Conservation (phyloP, 1,140 invertebrate genomes). For the Drosophila santomea region DNA sequence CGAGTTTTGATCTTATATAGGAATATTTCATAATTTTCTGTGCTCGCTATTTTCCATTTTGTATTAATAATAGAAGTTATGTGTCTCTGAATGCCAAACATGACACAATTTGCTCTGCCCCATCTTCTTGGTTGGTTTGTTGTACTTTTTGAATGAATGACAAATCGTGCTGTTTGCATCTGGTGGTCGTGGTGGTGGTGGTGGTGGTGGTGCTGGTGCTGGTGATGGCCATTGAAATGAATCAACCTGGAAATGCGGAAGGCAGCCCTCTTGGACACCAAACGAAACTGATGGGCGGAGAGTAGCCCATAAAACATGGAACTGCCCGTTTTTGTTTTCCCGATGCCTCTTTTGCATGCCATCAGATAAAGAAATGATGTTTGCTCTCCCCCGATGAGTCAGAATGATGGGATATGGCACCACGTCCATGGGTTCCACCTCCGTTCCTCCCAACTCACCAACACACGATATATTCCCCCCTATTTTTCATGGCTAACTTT, state of each 20-base stretch:
- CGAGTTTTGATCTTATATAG: conserved; percentile 68
- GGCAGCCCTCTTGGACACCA: conserved; percentile 2
- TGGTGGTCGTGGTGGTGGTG: neutral
- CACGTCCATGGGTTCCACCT: neutral
- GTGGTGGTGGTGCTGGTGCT: neutral
- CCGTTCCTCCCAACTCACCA: too few species aligned
- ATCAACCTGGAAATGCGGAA: conserved; percentile 60
- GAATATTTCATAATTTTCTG: conserved; percentile 43
- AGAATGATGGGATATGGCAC: conserved; percentile 4
- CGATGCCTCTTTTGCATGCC: conserved; percentile 16
- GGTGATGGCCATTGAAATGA: conserved; percentile 46
- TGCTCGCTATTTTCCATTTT: neutral
- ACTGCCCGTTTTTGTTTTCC: conserved; percentile 38
- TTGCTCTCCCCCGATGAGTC: conserved; percentile 24
- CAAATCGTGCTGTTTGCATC: conserved; percentile 69
- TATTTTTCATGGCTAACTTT: conserved; percentile 7
- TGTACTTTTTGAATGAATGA: conserved; percentile 45
- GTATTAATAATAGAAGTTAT: conserved; percentile 43
- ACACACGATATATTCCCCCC: neutral
- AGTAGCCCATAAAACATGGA: conserved; percentile 41
- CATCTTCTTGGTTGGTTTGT: conserved; percentile 8
- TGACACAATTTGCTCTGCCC: conserved; percentile 62
- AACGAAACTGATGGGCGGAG: conserved; percentile 7
- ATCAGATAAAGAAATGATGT: conserved; percentile 11
- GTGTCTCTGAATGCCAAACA: conserved; percentile 21